These are phyloP conservation scores for Gymnoscopelus braueri DNA, from an alignment of 2,797 vertebrate species.

Conservation along the genomic window DNA sequence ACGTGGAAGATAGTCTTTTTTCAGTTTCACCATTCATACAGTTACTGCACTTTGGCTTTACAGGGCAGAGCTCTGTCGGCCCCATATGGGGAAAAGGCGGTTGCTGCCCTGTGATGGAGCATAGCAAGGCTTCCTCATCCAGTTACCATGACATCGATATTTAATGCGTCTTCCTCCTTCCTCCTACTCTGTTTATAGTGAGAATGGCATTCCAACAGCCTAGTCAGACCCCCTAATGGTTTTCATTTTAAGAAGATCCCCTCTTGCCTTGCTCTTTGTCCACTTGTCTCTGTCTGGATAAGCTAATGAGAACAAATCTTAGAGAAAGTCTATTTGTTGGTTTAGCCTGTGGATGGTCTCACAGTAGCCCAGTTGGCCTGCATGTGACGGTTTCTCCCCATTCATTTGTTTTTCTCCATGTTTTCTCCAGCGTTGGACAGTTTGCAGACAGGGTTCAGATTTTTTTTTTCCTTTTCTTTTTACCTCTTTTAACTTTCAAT, in stretches of 20 bases:
- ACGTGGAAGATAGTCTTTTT: neutral
- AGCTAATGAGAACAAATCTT: neutral
- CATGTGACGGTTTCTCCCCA: neutral
- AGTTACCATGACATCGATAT: slow-evolving; percentile 1
- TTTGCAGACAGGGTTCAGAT: neutral
- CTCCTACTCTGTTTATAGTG: neutral
- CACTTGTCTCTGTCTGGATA: neutral
- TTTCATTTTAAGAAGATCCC: neutral
- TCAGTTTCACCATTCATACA: neutral
- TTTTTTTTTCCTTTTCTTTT: neutral
- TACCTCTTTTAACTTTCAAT: neutral
- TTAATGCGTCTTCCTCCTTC: slow-evolving; percentile 1
- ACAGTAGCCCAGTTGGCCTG: neutral
- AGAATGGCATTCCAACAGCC: neutral
- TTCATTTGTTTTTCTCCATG: neutral
- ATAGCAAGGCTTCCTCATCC: neutral
- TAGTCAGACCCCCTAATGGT: neutral
- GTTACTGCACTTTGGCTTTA: neutral
- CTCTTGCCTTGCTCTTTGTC: neutral
- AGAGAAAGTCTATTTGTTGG: neutral
- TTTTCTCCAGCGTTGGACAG: neutral
- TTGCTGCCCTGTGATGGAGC: neutral
- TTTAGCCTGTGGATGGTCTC: neutral
- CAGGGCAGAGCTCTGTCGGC: neutral
- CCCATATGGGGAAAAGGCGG: neutral